A percentile compares a stretch with the other conserved stretches of the same genome.
Evolutionary conservation across 2,888 invertebrate species (phyloP).

Genomic region (Nomada goodeniana): DNA sequence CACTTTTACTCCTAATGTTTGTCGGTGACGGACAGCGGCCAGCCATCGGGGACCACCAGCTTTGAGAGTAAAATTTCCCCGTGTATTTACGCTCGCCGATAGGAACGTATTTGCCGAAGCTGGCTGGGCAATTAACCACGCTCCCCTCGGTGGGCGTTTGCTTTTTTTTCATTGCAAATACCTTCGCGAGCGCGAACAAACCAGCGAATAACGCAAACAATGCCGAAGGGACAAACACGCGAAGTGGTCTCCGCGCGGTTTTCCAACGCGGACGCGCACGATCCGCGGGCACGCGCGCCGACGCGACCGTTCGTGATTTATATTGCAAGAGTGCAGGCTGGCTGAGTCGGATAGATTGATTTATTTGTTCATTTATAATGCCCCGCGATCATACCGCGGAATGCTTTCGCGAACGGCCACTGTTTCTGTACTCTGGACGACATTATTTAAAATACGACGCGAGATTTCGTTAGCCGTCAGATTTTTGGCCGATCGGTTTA

Average conservation of each 20-base stretch:
- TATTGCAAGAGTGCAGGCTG: slow-evolving; percentile 51
- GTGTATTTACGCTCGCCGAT: slow-evolving; percentile 72
- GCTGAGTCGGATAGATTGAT: slow-evolving; percentile 55
- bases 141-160: slow-evolving; percentile 61
- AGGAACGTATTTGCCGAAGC: slow-evolving; percentile 74
- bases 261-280: slow-evolving; percentile 25
- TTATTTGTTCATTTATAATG: slow-evolving; percentile 57
- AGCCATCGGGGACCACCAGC: slow-evolving; percentile 54
- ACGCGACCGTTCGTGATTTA: slow-evolving; percentile 59
- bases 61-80: slow-evolving; percentile 70
- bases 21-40: slow-evolving; percentile 49
- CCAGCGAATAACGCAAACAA: slow-evolving; percentile 75
- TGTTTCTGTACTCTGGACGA: slow-evolving; percentile 3
- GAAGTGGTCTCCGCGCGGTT: slow-evolving; percentile 44
- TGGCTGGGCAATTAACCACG: slow-evolving; percentile 76
- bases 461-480: too few species aligned
- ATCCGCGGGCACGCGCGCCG: slow-evolving; percentile 22
- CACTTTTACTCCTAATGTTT: slow-evolving; percentile 68
- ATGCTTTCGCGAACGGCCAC: slow-evolving; percentile 11
- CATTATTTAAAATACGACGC: slow-evolving; percentile 1
- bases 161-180: slow-evolving; percentile 76
- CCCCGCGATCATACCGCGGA: slow-evolving; percentile 45
- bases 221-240: slow-evolving; percentile 56
- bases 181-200: slow-evolving; percentile 65
- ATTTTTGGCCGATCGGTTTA: too few species aligned